Evolutionary conservation across 2,113 vertebrate genomes (phyloP).

Genomic region (Gobio gobio): DNA sequence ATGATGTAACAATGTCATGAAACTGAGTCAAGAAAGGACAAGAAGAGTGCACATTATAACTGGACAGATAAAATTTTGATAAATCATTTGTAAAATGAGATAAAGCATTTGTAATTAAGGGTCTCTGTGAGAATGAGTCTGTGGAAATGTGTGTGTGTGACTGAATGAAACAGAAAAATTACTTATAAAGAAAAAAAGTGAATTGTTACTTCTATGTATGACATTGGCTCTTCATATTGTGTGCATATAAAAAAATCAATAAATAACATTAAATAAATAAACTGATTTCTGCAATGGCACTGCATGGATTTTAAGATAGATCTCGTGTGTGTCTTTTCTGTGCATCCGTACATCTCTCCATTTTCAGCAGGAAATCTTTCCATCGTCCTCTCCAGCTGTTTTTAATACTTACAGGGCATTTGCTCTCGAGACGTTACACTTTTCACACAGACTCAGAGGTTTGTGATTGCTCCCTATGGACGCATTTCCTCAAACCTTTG

Average conservation of each 20-base stretch:
- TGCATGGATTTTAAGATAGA: not conserved
- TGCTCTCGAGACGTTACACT: constrained; percentile 14
- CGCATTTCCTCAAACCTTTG: constrained; percentile 11
- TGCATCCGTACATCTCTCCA: not conserved
- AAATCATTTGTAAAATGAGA: too few relatives aligned
- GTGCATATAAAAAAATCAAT: constrained; percentile 46
- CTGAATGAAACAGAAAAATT: constrained; percentile 30
- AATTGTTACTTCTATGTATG: constrained; percentile 48
- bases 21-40: constrained; percentile 8
- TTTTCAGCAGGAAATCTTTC: not conserved
- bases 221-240: constrained; percentile 49
- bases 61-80: constrained; percentile 8
- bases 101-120: constrained; percentile 40
- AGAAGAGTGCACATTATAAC: constrained; percentile 23
- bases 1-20: constrained; percentile 32
- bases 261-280: constrained; percentile 49
- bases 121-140: constrained; percentile 18
- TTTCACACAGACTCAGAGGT: not conserved
- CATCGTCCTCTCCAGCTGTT: not conserved
- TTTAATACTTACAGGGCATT: constrained; percentile 6
- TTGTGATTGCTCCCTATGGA: constrained; percentile 16
- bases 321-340: not conserved
- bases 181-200: constrained; percentile 42
- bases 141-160: constrained; percentile 4
- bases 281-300: constrained; percentile 13